phyloP scores from a whole-genome alignment of 1,140 invertebrate genomes.

The Ceratosolen solmsi region DNA sequence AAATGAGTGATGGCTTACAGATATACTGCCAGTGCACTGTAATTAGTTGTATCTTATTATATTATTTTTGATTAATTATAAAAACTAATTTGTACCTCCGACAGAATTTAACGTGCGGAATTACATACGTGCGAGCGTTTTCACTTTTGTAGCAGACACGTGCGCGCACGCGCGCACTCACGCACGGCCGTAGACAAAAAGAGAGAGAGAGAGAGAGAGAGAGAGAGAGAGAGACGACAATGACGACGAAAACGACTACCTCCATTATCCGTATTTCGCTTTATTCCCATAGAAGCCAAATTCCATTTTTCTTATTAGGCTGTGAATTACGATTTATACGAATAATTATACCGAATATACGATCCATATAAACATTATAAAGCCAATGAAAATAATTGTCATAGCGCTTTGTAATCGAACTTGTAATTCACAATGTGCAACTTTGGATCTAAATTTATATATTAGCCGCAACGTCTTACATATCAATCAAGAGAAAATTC shows the following conservation, averaged over 20 bases:
- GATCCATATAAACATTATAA: conserved; percentile 3
- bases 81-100: neutral
- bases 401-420: neutral
- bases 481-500: conserved; percentile 32
- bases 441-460: neutral
- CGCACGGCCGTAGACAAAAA: no score
- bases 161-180: no score
- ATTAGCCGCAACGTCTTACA: neutral
- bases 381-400: conserved; percentile 6
- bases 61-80: neutral
- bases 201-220: no score
- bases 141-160: neutral
- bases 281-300: neutral
- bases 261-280: no score
- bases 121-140: neutral
- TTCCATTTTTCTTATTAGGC: neutral
- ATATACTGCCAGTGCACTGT: neutral
- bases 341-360: neutral
- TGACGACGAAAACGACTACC: no score
- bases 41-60: neutral
- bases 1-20: neutral
- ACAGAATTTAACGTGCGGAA: neutral
- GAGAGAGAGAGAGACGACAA: no score
- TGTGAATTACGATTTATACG: neutral
- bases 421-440: neutral